These are phyloP conservation scores for Calypte anna DNA, from an alignment of 2,113 vertebrate genomes.

Conservation along the genomic window DNA sequence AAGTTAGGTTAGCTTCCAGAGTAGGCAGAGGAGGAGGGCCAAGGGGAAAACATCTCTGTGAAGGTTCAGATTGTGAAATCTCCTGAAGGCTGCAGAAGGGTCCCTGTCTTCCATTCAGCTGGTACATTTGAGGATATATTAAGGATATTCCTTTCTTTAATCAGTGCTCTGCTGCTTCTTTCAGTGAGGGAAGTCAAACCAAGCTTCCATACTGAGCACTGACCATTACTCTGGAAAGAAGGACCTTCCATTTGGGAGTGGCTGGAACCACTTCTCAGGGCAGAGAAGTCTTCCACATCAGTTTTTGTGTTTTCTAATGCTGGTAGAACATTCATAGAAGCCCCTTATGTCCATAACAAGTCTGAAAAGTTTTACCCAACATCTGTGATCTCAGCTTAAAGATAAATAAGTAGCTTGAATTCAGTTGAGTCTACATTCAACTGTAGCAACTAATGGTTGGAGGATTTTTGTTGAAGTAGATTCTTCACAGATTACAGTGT, in stretches of 20 bases:
- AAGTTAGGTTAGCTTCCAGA: background rate
- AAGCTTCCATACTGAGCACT: background rate
- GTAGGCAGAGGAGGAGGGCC: rapidly evolving
- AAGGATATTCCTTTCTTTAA: background rate
- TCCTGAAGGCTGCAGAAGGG: background rate
- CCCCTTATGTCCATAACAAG: background rate
- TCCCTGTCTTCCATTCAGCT: background rate
- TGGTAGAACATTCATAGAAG: background rate
- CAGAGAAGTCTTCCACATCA: background rate
- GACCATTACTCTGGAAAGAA: background rate
- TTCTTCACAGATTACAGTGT: background rate
- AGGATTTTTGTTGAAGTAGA: background rate
- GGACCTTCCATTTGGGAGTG: background rate
- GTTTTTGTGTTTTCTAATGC: background rate
- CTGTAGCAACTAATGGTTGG: background rate
- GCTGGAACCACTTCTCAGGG: background rate
- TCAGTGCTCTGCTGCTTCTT: background rate
- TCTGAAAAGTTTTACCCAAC: background rate
- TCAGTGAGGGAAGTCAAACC: background rate
- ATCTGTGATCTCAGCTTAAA: background rate
- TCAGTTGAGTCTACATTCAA: background rate
- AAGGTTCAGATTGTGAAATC: background rate
- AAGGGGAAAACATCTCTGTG: background rate
- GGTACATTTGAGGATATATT: background rate
- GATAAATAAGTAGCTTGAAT: background rate